Evolutionary conservation across 1,140 invertebrate genomes (phyloP).

Genomic region (Drosophila tani): DNA sequence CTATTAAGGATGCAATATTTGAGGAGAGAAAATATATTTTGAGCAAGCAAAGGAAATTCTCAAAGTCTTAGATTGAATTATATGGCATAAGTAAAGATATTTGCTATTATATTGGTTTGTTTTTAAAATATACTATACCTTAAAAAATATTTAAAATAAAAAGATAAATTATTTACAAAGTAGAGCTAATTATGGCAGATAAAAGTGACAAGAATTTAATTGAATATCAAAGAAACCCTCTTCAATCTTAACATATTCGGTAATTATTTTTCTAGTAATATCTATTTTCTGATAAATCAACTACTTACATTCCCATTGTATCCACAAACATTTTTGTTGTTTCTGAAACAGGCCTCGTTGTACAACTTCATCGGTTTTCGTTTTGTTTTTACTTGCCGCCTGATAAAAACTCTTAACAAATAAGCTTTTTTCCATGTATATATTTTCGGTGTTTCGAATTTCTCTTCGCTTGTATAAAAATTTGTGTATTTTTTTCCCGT

Average conservation of each 20-base stretch:
- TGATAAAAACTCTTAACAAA: constrained; percentile 59
- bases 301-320: constrained; percentile 27
- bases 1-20: neutral
- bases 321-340: constrained; percentile 18
- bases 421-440: constrained; percentile 46
- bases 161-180: too few relatives aligned
- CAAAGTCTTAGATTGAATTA: too few relatives aligned
- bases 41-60: neutral
- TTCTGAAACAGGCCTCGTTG: neutral
- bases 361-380: constrained; percentile 33
- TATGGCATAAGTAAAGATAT: too few relatives aligned
- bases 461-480: constrained; percentile 3
- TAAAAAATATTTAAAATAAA: too few relatives aligned
- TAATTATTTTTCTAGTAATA: neutral
- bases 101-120: too few relatives aligned
- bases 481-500: constrained; percentile 1
- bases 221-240: neutral
- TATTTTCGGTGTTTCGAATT: constrained; percentile 15
- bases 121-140: too few relatives aligned
- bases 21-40: neutral
- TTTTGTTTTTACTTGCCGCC: constrained; percentile 31
- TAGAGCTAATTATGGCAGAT: neutral
- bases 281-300: neutral
- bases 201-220: neutral
- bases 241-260: neutral